These are phyloP conservation scores for Allygus modestus DNA, from an alignment of 2,888 invertebrate species.

Conservation along the genomic window DNA sequence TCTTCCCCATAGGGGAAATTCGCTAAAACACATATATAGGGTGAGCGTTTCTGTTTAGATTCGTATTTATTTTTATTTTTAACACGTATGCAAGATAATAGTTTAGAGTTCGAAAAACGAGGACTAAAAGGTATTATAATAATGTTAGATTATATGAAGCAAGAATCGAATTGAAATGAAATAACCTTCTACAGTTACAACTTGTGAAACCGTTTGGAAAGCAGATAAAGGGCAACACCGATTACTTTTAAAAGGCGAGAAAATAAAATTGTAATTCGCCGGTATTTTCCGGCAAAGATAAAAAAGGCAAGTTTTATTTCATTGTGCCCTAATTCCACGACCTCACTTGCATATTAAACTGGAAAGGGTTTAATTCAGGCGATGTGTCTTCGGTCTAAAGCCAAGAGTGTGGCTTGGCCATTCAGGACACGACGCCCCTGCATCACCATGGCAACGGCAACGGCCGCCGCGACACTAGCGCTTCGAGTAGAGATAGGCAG, in stretches of 20 bases:
- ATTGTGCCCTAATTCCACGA: neutral
- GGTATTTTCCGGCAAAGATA: neutral
- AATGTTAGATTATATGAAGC: too few relatives aligned
- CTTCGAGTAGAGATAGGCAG: neutral
- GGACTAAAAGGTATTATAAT: too few relatives aligned
- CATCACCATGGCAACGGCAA: slow-evolving; percentile 40
- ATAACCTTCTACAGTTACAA: too few relatives aligned
- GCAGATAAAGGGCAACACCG: too few relatives aligned
- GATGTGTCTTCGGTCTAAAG: slow-evolving; percentile 21
- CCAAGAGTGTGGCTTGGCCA: neutral
- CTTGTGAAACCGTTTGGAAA: too few relatives aligned
- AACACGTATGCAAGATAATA: too few relatives aligned
- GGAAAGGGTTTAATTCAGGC: slow-evolving; percentile 31
- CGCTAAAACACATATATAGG: too few relatives aligned
- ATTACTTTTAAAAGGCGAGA: neutral
- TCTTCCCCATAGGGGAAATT: too few relatives aligned
- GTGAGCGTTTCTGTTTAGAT: too few relatives aligned
- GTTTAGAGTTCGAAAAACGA: too few relatives aligned
- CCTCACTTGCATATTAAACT: slow-evolving; percentile 44
- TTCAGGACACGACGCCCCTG: neutral
- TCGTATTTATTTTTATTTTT: too few relatives aligned
- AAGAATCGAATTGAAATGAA: too few relatives aligned
- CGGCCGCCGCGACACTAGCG: slow-evolving; percentile 45
- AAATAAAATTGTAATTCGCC: slow-evolving; percentile 12
- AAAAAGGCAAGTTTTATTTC: slow-evolving; percentile 39